phyloP scores from a whole-genome alignment of 2,888 invertebrate species.

The Rhamphomyia laevipes region DNA sequence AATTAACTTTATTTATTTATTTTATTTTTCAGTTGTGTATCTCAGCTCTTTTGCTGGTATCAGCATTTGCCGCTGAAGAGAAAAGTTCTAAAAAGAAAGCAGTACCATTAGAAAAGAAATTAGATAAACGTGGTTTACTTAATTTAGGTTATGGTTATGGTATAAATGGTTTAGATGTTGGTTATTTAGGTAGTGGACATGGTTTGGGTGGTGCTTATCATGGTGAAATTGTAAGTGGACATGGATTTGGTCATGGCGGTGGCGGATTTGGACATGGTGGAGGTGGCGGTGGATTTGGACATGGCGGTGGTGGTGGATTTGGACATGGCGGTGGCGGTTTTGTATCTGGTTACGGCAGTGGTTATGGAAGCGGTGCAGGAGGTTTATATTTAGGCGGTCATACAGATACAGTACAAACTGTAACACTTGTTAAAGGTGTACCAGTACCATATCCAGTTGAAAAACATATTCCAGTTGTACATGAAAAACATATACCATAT shows the following conservation, averaged over 20 bases:
- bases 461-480: slow-evolving; percentile 45
- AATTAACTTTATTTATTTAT: not conserved
- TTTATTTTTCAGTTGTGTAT: slow-evolving; percentile 49
- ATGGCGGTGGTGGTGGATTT: slow-evolving; percentile 5
- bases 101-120: slow-evolving; percentile 58
- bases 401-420: slow-evolving; percentile 49
- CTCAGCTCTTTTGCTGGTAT: slow-evolving; percentile 64
- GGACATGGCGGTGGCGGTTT: slow-evolving; percentile 32
- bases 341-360: slow-evolving; percentile 23
- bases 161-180: slow-evolving; percentile 59
- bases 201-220: slow-evolving; percentile 44
- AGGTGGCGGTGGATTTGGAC: slow-evolving; percentile 23
- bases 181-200: slow-evolving; percentile 53
- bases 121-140: slow-evolving; percentile 70
- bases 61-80: slow-evolving; percentile 53
- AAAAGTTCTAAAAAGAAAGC: slow-evolving; percentile 47
- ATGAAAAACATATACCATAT: slow-evolving; percentile 51
- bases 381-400: slow-evolving; percentile 37
- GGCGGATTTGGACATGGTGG: slow-evolving; percentile 24
- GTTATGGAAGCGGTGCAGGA: slow-evolving; percentile 15
- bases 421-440: slow-evolving; percentile 63
- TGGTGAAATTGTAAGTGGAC: slow-evolving; percentile 29
- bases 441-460: slow-evolving; percentile 64
- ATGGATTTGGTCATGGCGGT: slow-evolving; percentile 32
- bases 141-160: slow-evolving; percentile 73